Base-by-base conservation (phyloP, 2,888 invertebrate genomes). In the Odontothrips loti region DNA sequence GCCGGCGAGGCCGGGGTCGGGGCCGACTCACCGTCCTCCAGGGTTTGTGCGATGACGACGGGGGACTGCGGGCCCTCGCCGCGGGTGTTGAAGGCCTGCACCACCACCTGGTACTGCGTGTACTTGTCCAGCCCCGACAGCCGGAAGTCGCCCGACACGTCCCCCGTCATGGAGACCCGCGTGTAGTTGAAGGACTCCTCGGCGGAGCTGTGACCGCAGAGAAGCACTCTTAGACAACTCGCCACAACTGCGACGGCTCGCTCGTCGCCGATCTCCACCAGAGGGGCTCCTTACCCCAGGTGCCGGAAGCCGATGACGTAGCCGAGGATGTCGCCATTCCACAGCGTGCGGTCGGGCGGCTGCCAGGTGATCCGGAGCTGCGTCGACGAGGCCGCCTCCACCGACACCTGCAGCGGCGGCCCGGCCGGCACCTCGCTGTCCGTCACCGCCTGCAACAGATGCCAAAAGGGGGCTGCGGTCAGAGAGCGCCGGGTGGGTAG, bases 61-160 rank as follows among this genome's bases (percentile, higher is more conserved):
- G 93, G 93, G 79, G 94, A 95, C 10, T 94, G 92, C 2, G 95
- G 95, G 0, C 95, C 95, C 80, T 94, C 94, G 51, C 95, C 95
- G 85, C 94, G 90, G 85, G 93, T 94, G 84, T 95, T 95, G 86
- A 95, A 95, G 48, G 95, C 95, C 88, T 95, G 95, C 2, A 95
- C 94, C 80, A 95, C 93, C 47, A 95, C 92, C 84, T 93, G 93
- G 85, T 95, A 95, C 11, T 92, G 91, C 1, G 94, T 92, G 86
- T 92, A 95, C 87, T 94, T 94, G 85, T 92, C 91, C 78, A 95
- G 89, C 58, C 93, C 93, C 80, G 91, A 90, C 48, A 94, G 87
- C 1, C 81, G 78, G 34, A 51, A 81, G 29, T 81, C 81, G 15
- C 78, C 78, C 23, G 81, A 58, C 43, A 51, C 78, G n/a, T 79